phyloP scores from a whole-genome alignment of 2,888 invertebrate genomes.

The Ischnura elegans region DNA sequence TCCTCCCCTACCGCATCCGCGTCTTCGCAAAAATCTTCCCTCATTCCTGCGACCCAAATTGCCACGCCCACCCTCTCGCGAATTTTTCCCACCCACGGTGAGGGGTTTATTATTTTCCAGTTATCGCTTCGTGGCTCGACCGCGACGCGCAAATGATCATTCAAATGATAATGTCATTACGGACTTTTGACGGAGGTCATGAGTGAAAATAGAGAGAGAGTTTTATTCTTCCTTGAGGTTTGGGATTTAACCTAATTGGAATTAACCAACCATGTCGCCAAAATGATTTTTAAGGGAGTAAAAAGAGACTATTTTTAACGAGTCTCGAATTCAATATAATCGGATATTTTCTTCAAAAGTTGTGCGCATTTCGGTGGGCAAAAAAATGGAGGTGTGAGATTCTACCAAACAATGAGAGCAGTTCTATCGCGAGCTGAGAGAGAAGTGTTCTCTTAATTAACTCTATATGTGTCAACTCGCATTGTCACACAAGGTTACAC shows the following conservation, averaged over 20 bases:
- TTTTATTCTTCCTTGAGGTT: slow-evolving; percentile 3
- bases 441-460: neutral
- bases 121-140: neutral
- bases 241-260: neutral
- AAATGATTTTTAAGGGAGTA: too few species aligned
- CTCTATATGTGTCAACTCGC: neutral
- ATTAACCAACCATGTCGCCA: neutral
- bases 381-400: neutral
- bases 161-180: slow-evolving; percentile 40
- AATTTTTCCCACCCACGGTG: too few species aligned
- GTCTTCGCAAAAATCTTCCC: neutral
- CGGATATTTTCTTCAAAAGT: neutral
- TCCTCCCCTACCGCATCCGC: neutral
- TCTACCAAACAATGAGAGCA: neutral
- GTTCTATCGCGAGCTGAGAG: neutral
- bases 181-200: neutral
- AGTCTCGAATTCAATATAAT: neutral
- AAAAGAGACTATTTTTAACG: neutral
- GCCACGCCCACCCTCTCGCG: neutral
- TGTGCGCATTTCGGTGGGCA: neutral
- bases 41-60: neutral
- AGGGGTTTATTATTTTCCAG: slow-evolving; percentile 30
- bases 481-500: neutral
- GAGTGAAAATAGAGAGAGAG: neutral
- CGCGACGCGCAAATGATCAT: slow-evolving; percentile 48